These are phyloP conservation scores for Minunthozetes semirufus DNA, from an alignment of 2,888 invertebrate species.

Conservation along the genomic window DNA sequence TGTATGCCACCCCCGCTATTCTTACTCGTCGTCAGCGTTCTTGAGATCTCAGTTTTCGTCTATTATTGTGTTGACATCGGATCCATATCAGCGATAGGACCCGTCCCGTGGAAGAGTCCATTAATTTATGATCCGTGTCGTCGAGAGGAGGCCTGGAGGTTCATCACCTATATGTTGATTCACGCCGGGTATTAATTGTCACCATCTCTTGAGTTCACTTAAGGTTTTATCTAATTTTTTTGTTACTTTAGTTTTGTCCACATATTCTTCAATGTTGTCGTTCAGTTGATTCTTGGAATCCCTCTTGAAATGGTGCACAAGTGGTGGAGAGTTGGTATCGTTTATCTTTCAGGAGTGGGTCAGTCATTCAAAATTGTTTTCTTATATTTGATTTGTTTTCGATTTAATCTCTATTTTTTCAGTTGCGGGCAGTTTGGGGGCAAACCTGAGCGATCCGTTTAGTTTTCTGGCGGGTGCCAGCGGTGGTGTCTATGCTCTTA, in stretches of 20 bases:
- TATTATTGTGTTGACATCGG: constrained; percentile 52
- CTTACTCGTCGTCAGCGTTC: constrained; percentile 62
- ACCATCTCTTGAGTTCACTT: too few species aligned
- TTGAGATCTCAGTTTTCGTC: constrained; percentile 60
- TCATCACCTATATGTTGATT: constrained; percentile 88
- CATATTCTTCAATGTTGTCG: constrained; percentile 77
- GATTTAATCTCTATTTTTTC: background rate
- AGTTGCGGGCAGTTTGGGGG: constrained; percentile 58
- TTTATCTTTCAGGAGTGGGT: constrained; percentile 71
- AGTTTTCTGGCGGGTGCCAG: constrained; percentile 86
- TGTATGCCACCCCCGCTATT: constrained; percentile 72
- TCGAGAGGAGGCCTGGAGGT: constrained; percentile 85
- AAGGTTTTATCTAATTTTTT: background rate
- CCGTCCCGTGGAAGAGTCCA: constrained; percentile 70
- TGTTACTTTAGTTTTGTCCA: constrained; percentile 52
- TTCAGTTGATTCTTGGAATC: constrained; percentile 85
- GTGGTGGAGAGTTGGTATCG: constrained; percentile 80
- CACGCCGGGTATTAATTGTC: constrained; percentile 68
- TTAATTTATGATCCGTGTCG: constrained; percentile 82
- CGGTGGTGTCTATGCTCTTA: constrained; percentile 88
- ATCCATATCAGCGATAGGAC: constrained; percentile 51
- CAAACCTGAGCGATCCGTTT: constrained; percentile 50
- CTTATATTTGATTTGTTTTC: background rate
- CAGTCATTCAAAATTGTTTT: background rate
- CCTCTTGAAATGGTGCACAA: constrained; percentile 94